phyloP scores from a whole-genome alignment of 2,888 invertebrate genomes.

The Drosophila picticornis region DNA sequence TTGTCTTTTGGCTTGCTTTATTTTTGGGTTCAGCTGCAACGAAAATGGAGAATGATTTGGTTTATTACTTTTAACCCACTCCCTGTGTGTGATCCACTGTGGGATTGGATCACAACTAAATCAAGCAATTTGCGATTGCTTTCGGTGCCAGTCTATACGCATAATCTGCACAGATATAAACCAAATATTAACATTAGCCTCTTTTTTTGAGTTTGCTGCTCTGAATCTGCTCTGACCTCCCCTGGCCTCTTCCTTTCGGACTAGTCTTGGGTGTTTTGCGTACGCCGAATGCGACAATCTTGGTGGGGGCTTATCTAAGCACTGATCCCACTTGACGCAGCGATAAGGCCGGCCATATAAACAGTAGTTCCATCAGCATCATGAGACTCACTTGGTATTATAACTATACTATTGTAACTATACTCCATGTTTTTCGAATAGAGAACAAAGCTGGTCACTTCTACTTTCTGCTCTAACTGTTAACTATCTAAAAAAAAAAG shows the following conservation, averaged over 20 bases:
- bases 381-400: constrained; percentile 30
- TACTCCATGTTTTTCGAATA: not conserved
- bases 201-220: constrained; percentile 12
- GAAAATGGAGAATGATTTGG: constrained; percentile 15
- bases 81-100: constrained; percentile 17
- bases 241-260: constrained; percentile 23
- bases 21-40: constrained; percentile 34
- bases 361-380: constrained; percentile 46
- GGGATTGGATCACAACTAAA: constrained; percentile 28
- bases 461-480: not conserved
- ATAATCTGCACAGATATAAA: constrained; percentile 27
- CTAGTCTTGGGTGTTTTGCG: constrained; percentile 21
- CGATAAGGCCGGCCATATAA: constrained; percentile 57
- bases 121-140: constrained; percentile 33
- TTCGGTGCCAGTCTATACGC: constrained; percentile 28
- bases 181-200: constrained; percentile 46
- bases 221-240: constrained; percentile 34
- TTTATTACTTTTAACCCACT: not conserved
- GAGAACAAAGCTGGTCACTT: not conserved
- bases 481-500: not conserved
- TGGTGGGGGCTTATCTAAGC: constrained; percentile 62
- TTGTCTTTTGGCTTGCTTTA: constrained; percentile 12
- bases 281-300: constrained; percentile 65
- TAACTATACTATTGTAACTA: too few relatives aligned
- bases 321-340: constrained; percentile 66